phyloP scores from a whole-genome alignment of 2,113 vertebrate species.

The Megaptera novaeangliae region DNA sequence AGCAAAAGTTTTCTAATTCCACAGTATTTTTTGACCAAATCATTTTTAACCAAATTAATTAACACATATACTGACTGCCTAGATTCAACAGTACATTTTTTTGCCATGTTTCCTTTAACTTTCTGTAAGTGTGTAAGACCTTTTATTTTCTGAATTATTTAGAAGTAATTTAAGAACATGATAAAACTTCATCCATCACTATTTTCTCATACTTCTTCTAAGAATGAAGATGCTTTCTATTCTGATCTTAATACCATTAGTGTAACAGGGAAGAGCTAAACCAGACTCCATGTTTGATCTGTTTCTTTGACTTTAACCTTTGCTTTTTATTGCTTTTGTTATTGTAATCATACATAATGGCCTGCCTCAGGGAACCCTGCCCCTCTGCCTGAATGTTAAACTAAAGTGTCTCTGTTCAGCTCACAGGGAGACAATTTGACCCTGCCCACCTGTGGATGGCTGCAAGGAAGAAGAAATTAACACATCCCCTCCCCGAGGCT shows the following conservation, averaged over 20 bases:
- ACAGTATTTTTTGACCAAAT: neutral
- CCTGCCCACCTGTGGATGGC: too few relatives aligned
- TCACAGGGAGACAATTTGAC: too few relatives aligned
- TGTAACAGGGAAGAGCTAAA: too few relatives aligned
- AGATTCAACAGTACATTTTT: neutral
- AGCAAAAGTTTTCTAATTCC: neutral
- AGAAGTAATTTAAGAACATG: neutral
- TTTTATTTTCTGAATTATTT: neutral
- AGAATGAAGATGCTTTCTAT: neutral
- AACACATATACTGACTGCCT: neutral
- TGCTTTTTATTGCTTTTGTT: too few relatives aligned
- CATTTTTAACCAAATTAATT: neutral
- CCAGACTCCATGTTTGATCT: too few relatives aligned
- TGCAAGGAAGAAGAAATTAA: too few relatives aligned
- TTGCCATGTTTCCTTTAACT: neutral
- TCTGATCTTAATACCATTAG: neutral
- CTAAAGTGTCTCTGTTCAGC: too few relatives aligned
- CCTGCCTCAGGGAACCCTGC: too few relatives aligned
- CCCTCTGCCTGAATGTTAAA: too few relatives aligned
- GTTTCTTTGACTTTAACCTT: too few relatives aligned
- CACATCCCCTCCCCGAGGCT: too few relatives aligned
- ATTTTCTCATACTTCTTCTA: neutral
- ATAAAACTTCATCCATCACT: neutral
- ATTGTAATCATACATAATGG: too few relatives aligned
- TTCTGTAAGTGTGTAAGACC: neutral